phyloP scores from a whole-genome alignment of 1,140 invertebrate genomes.

The Dreissena rostriformis region DNA sequence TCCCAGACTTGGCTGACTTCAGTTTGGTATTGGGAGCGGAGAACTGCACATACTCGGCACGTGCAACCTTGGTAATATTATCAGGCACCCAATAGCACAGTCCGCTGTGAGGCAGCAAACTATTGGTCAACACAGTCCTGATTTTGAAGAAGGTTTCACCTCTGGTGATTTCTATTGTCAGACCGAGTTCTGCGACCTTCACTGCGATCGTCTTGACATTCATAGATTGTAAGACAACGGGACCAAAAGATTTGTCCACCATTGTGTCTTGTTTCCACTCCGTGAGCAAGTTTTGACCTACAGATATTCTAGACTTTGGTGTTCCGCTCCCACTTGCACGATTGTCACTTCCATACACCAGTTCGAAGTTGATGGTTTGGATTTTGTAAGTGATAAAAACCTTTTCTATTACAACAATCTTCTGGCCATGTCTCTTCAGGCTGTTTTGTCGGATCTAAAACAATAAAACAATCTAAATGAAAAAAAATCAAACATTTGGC shows the following conservation, averaged over 20 bases:
- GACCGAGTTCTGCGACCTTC: neutral
- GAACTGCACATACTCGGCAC: too few species aligned
- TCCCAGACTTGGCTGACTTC: neutral
- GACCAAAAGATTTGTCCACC: slow-evolving; percentile 47
- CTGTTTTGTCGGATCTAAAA: slow-evolving; percentile 39
- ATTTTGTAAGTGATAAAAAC: slow-evolving; percentile 31
- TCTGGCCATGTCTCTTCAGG: slow-evolving; percentile 23
- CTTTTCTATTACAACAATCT: slow-evolving; percentile 27
- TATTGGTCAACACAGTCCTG: neutral
- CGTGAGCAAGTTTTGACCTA: slow-evolving; percentile 5
- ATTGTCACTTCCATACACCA: slow-evolving; percentile 2
- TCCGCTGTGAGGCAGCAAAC: slow-evolving; percentile 1
- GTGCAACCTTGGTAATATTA: too few species aligned
- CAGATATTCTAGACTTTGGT: neutral
- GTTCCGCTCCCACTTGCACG: neutral
- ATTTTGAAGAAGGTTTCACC: slow-evolving; percentile 18
- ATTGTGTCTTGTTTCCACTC: slow-evolving; percentile 27
- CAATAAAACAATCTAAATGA: neutral
- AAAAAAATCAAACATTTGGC: neutral
- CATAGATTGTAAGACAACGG: slow-evolving; percentile 11
- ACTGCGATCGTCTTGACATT: slow-evolving; percentile 20
- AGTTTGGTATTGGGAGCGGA: neutral
- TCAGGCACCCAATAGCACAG: slow-evolving; percentile 37
- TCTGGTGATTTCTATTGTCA: slow-evolving; percentile 20
- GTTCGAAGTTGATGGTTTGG: slow-evolving; percentile 37